A percentile compares a stretch with the other conserved stretches of the same genome.
Evolutionary conservation across 2,113 vertebrate species (phyloP).

Genomic region (Morphnarchus princeps): DNA sequence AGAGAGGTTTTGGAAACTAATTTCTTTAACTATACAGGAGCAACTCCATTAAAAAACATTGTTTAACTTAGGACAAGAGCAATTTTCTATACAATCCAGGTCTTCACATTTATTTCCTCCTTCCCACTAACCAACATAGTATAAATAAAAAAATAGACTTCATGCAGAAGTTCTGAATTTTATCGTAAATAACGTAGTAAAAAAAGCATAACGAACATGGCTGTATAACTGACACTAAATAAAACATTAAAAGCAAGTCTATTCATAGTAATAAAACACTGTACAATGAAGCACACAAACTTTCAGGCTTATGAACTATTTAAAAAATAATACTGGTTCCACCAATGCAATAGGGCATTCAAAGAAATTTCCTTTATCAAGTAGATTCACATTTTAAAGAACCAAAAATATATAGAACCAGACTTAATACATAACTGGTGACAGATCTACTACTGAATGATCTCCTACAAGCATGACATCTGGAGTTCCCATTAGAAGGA

Average conservation of each 20-base stretch:
- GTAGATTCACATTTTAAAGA: not conserved
- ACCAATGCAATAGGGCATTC: not conserved
- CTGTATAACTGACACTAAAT: not conserved
- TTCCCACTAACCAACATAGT: not conserved
- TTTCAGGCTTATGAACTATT: not conserved
- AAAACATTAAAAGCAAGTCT: not conserved
- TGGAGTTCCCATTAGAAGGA: not conserved
- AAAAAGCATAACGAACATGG: not conserved
- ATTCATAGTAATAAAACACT: not conserved
- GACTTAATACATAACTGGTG: not conserved
- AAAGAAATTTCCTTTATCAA: not conserved
- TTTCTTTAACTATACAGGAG: not conserved
- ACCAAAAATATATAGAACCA: not conserved
- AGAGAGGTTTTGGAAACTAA: not conserved
- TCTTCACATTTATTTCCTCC: not conserved
- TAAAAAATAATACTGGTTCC: not conserved
- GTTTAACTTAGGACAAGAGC: not conserved
- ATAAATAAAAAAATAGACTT: not conserved
- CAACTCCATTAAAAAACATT: not conserved
- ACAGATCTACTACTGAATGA: not conserved
- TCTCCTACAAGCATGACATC: not conserved
- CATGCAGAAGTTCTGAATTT: not conserved
- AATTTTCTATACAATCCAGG: accelerated
- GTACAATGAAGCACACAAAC: not conserved
- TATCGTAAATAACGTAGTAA: not conserved